These are phyloP conservation scores for Trogon surrucura DNA, from an alignment of 2,113 vertebrate genomes.

Conservation along the genomic window DNA sequence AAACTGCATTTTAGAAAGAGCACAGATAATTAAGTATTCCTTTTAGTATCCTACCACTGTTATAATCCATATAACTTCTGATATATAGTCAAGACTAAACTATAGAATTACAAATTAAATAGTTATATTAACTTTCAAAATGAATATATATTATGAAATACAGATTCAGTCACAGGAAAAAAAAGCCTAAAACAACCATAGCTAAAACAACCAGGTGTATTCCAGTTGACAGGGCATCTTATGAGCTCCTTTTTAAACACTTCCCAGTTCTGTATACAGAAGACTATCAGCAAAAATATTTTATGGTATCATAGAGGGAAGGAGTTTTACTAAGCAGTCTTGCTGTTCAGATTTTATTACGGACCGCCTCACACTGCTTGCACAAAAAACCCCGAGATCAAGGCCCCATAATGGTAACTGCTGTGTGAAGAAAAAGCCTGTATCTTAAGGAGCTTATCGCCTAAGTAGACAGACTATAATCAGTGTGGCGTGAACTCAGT, in stretches of 20 bases:
- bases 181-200: neutral
- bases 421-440: neutral
- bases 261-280: neutral
- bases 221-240: neutral
- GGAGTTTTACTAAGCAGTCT: neutral
- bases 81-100: neutral
- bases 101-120: neutral
- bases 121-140: neutral
- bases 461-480: neutral
- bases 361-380: neutral
- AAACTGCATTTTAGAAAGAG: slow-evolving; percentile 12
- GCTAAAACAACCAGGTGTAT: neutral
- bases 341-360: neutral
- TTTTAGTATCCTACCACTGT: slow-evolving; percentile 1
- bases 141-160: neutral
- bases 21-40: neutral
- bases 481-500: neutral
- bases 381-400: neutral
- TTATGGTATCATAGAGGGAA: neutral
- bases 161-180: neutral
- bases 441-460: neutral
- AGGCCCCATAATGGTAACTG: neutral
- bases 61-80: neutral
- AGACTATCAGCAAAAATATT: neutral
- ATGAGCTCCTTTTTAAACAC: neutral